Evolutionary conservation across 2,797 vertebrate species (phyloP).

Genomic region (Micromesistius poutassou): DNA sequence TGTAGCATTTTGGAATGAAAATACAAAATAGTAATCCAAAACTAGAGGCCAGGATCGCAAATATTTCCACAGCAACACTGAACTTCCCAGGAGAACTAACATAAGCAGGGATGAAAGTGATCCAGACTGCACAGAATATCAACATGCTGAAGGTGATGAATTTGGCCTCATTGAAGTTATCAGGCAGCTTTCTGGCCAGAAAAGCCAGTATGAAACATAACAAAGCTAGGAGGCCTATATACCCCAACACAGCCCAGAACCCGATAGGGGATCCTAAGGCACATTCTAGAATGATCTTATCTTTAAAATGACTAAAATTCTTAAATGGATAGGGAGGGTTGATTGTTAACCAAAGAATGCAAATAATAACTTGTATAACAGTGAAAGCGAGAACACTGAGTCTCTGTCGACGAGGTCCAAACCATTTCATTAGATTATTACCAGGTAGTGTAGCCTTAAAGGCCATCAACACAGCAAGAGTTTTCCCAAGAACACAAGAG

Average conservation of each 20-base stretch:
- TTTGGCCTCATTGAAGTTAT: constrained; percentile 71
- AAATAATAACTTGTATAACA: constrained; percentile 58
- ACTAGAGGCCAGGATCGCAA: constrained; percentile 70
- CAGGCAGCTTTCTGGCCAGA: constrained; percentile 63
- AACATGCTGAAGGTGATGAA: constrained; percentile 72
- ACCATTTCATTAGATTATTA: constrained; percentile 51
- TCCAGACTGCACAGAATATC: constrained; percentile 69
- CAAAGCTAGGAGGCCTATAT: constrained; percentile 65
- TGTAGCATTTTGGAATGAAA: constrained; percentile 71
- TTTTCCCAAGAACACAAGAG: constrained; percentile 56
- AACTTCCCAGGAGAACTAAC: constrained; percentile 72
- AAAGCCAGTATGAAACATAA: constrained; percentile 67
- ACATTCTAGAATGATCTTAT: constrained; percentile 68
- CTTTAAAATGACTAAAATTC: constrained; percentile 53
- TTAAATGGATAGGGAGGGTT: constrained; percentile 61
- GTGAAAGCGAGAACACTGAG: constrained; percentile 49
- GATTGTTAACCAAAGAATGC: constrained; percentile 59
- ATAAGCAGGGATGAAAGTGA: constrained; percentile 69
- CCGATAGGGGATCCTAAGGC: constrained; percentile 59
- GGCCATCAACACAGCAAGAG: constrained; percentile 51
- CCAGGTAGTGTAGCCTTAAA: constrained; percentile 48
- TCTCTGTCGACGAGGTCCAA: constrained; percentile 51
- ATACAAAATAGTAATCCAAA: constrained; percentile 69
- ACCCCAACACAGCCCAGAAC: constrained; percentile 69
- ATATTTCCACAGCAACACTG: constrained; percentile 73